Base-by-base conservation (phyloP, 2,797 vertebrate species). In the Galaxias olidus region DNA sequence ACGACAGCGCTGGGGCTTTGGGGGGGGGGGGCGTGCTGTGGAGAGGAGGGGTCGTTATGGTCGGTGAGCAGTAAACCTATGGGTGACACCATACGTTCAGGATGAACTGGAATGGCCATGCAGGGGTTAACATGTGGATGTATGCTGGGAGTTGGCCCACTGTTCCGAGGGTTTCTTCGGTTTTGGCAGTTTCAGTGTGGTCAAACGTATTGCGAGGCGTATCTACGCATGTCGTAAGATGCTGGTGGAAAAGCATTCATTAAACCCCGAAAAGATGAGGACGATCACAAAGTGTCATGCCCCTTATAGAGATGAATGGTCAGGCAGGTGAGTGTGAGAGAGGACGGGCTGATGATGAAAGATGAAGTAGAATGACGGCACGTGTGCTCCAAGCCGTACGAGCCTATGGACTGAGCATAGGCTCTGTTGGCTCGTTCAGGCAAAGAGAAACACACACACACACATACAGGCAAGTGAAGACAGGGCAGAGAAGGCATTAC, bases 401-500 rank as follows among this genome's bases (percentile, higher is more conserved):
- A 48, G 58, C 19, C 58, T 17, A 13, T 68, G 44, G 47, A 20
- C 10, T 19, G 42, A 51, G 44, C 62, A 40, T 49, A 30, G 63
- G 62, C 42, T 58, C 61, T 74, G 80, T 78, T 66, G 81, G 78
- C 77, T 72, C 71, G 14, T 43, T 30, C 14, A 46, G 48, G 72
- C 79, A 79, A 55, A 73, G 70, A 78, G 41, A 62, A 59, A 69
- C 18, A 77, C 30, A 55, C 68, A 74, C 73, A 81, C 75, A 88
- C 72, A 85, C 74, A 90, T 71, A 86, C 14, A 70, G 20, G 40
- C 9, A 50, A 61, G 50, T 12, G 46, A 30, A 55, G 52, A 60
- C 45, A 53, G 53, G 83, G 89, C 83, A 87, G 89, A 91, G 86
- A 89, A 92, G 87, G 80, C 88, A 94, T 97, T 98, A 98, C 96